These are phyloP conservation scores for Papilio aristodemus DNA, from an alignment of 1,140 invertebrate species.

Conservation along the genomic window DNA sequence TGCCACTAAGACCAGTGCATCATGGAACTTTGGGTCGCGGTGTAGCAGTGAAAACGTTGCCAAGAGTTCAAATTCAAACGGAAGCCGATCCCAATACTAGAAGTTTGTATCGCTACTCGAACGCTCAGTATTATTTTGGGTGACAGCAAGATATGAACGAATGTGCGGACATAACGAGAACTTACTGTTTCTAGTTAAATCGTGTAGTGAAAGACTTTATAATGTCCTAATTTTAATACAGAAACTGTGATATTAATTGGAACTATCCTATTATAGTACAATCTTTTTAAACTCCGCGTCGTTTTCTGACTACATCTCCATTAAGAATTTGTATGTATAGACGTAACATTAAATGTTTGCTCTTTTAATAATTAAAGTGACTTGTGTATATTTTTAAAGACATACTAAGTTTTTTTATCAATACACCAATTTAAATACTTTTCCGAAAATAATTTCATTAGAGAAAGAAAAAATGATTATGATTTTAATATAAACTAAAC, in stretches of 20 bases:
- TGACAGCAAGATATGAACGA: conserved; percentile 75
- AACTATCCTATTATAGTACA: conserved; percentile 69
- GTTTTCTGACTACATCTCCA: conserved; percentile 14
- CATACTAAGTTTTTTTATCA: neutral
- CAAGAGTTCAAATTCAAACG: conserved; percentile 68
- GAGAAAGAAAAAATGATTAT: too few relatives aligned
- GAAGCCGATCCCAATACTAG: conserved; percentile 76
- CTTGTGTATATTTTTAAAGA: neutral
- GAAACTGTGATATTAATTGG: conserved; percentile 80
- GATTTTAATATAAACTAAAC: too few relatives aligned
- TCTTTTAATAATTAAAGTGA: neutral
- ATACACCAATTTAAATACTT: too few relatives aligned
- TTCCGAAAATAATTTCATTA: too few relatives aligned
- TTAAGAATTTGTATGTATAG: conserved; percentile 8
- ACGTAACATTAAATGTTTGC: neutral
- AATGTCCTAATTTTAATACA: conserved; percentile 77
- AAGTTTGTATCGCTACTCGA: conserved; percentile 79
- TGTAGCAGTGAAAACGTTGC: conserved; percentile 71
- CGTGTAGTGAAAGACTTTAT: conserved; percentile 69
- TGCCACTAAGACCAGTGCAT: conserved; percentile 75
- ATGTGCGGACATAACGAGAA: conserved; percentile 76
- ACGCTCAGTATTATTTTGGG: conserved; percentile 80
- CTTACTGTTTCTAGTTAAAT: conserved; percentile 80
- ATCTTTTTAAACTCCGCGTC: conserved; percentile 42
- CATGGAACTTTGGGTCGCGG: conserved; percentile 74